Evolutionary conservation across 2,113 vertebrate species (phyloP).

Genomic region (Prunella himalayana): DNA sequence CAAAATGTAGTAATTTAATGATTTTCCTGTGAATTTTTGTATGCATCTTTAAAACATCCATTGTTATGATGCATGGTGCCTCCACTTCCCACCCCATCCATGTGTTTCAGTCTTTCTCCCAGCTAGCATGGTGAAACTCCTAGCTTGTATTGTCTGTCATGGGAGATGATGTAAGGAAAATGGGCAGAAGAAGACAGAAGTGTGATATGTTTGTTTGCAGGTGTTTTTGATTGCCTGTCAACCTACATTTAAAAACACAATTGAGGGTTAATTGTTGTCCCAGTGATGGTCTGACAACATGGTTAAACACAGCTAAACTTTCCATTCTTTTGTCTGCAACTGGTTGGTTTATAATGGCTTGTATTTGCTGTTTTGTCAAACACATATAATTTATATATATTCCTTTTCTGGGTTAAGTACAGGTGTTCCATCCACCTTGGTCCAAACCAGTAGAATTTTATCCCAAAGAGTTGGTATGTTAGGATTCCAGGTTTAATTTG

Average conservation of each 20-base stretch:
- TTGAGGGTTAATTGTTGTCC: not conserved
- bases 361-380: not conserved
- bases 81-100: not conserved
- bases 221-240: not conserved
- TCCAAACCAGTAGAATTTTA: not conserved
- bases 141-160: not conserved
- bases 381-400: not conserved
- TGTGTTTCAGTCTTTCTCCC: not conserved
- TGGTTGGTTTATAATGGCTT: not conserved
- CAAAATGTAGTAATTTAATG: not conserved
- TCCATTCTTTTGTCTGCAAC: not conserved
- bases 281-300: not conserved
- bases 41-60: not conserved
- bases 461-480: not conserved
- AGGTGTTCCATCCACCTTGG: not conserved
- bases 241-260: not conserved
- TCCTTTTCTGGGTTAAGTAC: not conserved
- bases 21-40: not conserved
- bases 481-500: not conserved
- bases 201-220: not conserved
- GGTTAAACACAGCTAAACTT: not conserved
- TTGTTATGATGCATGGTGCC: fast-evolving
- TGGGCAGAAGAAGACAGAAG: not conserved
- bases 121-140: not conserved
- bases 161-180: not conserved